Evolutionary conservation across 2,888 invertebrate species (phyloP).

Genomic region (Diloba caeruleocephala): DNA sequence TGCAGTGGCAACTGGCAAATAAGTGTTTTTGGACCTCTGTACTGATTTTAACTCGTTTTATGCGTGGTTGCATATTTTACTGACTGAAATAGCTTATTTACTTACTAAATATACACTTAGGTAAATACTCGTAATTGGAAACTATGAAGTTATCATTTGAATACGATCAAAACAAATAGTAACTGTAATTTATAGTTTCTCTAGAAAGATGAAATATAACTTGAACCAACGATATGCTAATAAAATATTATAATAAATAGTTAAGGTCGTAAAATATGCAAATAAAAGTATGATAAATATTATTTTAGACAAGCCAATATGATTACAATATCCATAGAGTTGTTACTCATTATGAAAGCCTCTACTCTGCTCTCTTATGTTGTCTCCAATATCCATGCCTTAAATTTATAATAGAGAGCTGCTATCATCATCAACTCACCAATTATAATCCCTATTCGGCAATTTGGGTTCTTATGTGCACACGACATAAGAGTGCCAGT

Average conservation of each 20-base stretch:
- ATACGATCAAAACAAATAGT: constrained; percentile 16
- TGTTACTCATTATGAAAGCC: constrained; percentile 69
- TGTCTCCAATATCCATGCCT: constrained; percentile 74
- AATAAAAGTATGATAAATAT: neutral
- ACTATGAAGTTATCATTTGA: constrained; percentile 6
- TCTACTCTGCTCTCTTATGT: constrained; percentile 77
- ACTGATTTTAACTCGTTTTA: too few relatives aligned
- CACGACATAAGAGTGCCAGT: constrained; percentile 98
- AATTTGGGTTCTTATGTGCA: constrained; percentile 94
- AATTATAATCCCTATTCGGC: constrained; percentile 94
- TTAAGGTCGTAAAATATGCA: neutral
- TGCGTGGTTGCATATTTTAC: too few relatives aligned
- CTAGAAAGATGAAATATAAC: constrained; percentile 1
- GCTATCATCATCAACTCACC: constrained; percentile 91
- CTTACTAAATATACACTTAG: too few relatives aligned
- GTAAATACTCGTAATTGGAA: neutral
- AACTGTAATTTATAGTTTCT: neutral
- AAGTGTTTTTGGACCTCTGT: too few relatives aligned
- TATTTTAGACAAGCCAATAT: constrained; percentile 6
- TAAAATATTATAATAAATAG: neutral
- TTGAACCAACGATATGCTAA: constrained; percentile 6
- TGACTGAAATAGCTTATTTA: too few relatives aligned
- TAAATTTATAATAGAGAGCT: constrained; percentile 74
- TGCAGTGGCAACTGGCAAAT: too few relatives aligned
- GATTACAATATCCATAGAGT: constrained; percentile 39